Conservation (phyloP, 2,888 invertebrate species). For the Salpingus planirostris region DNA sequence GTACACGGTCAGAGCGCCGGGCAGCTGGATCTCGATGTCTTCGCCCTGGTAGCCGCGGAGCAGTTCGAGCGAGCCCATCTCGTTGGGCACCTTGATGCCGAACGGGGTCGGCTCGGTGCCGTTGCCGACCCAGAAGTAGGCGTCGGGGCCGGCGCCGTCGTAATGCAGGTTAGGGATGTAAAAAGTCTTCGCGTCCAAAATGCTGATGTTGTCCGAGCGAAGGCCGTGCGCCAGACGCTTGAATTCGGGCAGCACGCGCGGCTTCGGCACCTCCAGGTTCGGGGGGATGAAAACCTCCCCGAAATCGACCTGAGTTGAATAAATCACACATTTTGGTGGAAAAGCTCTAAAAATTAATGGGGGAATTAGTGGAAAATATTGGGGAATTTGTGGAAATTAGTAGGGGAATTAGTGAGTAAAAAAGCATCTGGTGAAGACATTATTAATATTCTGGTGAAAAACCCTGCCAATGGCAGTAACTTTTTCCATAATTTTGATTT, state of each 20-base stretch:
- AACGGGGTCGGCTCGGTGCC: conserved; percentile 71
- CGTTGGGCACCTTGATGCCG: conserved; percentile 82
- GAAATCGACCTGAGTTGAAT: conserved; percentile 66
- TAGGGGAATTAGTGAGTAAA: too few relatives aligned
- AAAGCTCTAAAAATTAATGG: too few relatives aligned
- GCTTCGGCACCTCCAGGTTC: conserved; percentile 69
- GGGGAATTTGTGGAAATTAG: too few relatives aligned
- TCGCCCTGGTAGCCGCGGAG: conserved; percentile 82
- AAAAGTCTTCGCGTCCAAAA: conserved; percentile 84
- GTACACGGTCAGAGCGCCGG: conserved; percentile 74
- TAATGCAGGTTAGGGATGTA: conserved; percentile 88
- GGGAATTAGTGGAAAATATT: too few relatives aligned
- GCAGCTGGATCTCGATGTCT: conserved; percentile 84
- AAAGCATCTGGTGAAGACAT: too few relatives aligned
- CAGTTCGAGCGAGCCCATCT: conserved; percentile 73
- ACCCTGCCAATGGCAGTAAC: too few relatives aligned
- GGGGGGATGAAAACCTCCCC: conserved; percentile 76
- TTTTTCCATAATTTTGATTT: too few relatives aligned
- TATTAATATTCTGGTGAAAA: too few relatives aligned
- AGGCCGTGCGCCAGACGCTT: conserved; percentile 80
- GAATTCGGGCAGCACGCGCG: conserved; percentile 76
- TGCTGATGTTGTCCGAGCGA: conserved; percentile 83
- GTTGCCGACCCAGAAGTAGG: conserved; percentile 92
- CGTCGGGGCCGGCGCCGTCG: conserved; percentile 85
- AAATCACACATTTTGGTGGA: too few relatives aligned